phyloP scores from a whole-genome alignment of 2,113 vertebrate genomes.

The Sander lucioperca region DNA sequence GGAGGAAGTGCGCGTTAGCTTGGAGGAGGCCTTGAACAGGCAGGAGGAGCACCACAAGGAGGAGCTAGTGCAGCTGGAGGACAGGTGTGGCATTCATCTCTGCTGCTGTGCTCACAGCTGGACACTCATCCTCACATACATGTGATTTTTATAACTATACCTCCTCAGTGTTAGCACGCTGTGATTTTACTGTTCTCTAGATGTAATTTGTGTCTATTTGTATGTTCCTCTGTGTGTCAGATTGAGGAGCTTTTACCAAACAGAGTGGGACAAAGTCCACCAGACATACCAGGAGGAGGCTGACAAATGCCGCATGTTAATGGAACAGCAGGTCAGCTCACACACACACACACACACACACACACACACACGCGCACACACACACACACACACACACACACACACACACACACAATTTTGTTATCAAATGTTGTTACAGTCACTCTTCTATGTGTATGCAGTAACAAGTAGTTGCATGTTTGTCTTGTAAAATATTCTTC shows the following conservation, averaged over 20 bases:
- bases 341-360: not conserved
- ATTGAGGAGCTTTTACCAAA: constrained; percentile 90
- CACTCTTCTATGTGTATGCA: not conserved
- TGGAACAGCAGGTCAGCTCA: constrained; percentile 91
- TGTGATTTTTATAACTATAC: not conserved
- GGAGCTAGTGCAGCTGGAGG: constrained; percentile 89
- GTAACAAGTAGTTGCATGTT: not conserved
- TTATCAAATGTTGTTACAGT: not conserved
- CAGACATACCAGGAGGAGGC: constrained; percentile 93
- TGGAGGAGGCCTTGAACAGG: constrained; percentile 88
- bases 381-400: not conserved
- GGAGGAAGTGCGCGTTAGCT: constrained; percentile 85
- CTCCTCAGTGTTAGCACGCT: not conserved
- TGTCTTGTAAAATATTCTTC: not conserved
- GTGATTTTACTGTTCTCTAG: not conserved
- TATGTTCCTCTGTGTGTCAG: constrained; percentile 43
- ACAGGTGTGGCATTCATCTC: constrained; percentile 67
- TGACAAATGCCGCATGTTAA: constrained; percentile 87
- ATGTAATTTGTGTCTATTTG: not conserved
- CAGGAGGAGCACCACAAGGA: constrained; percentile 89
- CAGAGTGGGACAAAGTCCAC: constrained; percentile 93
- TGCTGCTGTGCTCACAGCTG: not conserved
- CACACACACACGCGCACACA: constrained; percentile 8
- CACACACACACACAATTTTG: too few relatives aligned
- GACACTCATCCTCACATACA: not conserved